Conservation (phyloP, 2,797 vertebrate species). For the Dryobates pubescens region DNA sequence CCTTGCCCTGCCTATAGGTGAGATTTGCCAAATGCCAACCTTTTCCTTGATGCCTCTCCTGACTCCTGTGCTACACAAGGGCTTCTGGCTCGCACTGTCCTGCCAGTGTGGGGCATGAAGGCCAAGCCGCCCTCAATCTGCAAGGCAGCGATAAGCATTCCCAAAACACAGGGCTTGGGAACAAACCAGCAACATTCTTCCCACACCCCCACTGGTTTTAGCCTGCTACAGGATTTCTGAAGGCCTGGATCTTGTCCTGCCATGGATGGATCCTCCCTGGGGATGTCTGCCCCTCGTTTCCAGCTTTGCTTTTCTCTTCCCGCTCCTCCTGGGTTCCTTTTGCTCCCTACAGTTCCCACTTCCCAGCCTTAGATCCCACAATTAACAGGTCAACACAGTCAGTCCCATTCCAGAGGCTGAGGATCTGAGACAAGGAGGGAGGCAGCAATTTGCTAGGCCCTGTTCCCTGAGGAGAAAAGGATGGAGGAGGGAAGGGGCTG, state of each 20-base stretch:
- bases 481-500: not conserved
- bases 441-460: not conserved
- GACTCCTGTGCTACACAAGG: rapidly evolving
- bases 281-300: not conserved
- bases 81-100: not conserved
- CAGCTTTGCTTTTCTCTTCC: not conserved
- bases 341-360: not conserved
- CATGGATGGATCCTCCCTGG: not conserved
- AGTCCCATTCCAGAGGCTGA: not conserved
- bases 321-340: not conserved
- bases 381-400: not conserved
- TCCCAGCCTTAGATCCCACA: not conserved
- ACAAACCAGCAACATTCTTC: not conserved
- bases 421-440: not conserved
- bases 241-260: not conserved
- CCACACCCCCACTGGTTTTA: rapidly evolving
- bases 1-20: no score
- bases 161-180: not conserved
- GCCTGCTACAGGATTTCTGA: not conserved
- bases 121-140: not conserved
- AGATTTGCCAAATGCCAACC: not conserved
- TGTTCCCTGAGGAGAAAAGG: rapidly evolving
- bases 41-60: not conserved
- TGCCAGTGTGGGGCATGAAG: rapidly evolving
- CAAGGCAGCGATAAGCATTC: not conserved